phyloP scores from a whole-genome alignment of 2,888 invertebrate genomes.

The Isoperla grammatica region DNA sequence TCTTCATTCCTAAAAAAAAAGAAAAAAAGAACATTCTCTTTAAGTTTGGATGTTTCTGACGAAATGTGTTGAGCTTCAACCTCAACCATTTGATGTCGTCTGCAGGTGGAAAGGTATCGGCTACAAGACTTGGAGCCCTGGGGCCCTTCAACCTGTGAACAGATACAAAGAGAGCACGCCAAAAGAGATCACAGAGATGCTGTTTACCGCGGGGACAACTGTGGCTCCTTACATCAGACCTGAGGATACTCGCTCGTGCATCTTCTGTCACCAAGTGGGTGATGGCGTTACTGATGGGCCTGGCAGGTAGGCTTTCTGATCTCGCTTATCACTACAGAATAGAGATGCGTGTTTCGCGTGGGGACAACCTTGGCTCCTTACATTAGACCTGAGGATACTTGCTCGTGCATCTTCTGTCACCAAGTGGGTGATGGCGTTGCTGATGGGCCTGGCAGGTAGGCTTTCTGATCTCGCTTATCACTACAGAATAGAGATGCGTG shows the following conservation, averaged over 20 bases:
- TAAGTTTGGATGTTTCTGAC: no score
- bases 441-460: slow-evolving; percentile 74
- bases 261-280: slow-evolving; percentile 81
- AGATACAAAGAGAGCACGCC: slow-evolving; percentile 73
- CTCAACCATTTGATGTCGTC: slow-evolving; percentile 35
- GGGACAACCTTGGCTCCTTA: slow-evolving; percentile 71
- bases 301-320: slow-evolving; percentile 49
- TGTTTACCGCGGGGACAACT: slow-evolving; percentile 70
- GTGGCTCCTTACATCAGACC: slow-evolving; percentile 65
- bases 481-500: no score
- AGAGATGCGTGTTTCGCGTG: slow-evolving; percentile 66
- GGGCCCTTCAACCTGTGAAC: slow-evolving; percentile 58
- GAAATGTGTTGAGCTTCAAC: slow-evolving; percentile 13
- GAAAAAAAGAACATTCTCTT: no score
- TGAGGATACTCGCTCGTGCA: slow-evolving; percentile 79
- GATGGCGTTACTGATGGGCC: slow-evolving; percentile 91
- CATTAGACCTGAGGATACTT: slow-evolving; percentile 67
- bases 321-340: neutral
- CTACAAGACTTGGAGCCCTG: slow-evolving; percentile 69
- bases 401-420: slow-evolving; percentile 87
- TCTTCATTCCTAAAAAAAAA: no score
- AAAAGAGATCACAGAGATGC: slow-evolving; percentile 68
- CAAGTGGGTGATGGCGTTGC: slow-evolving; percentile 83
- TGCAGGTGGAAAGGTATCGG: slow-evolving; percentile 63
- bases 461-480: no score